Evolutionary conservation across 2,113 vertebrate genomes (phyloP).

Genomic region (Phrynocephalus versicolor): DNA sequence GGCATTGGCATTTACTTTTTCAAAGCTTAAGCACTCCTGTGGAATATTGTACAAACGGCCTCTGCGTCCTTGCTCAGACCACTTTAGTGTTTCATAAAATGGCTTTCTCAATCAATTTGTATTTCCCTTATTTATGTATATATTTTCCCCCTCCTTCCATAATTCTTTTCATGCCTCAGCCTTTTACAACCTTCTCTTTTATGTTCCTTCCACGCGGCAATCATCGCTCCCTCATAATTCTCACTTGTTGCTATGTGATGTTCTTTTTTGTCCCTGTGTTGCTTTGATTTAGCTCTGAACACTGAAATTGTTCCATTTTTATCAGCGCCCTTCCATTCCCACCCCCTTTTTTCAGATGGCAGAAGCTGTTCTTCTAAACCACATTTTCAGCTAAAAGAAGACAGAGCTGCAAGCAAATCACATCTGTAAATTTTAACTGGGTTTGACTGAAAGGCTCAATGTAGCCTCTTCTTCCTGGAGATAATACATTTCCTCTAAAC

Average conservation of each 20-base stretch:
- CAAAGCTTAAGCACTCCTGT: slow-evolving; percentile 27
- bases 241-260: slow-evolving; percentile 44
- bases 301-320: slow-evolving; percentile 39
- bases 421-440: slow-evolving; percentile 34
- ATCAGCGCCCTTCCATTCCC: slow-evolving; percentile 2
- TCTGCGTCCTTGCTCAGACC: slow-evolving; percentile 29
- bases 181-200: slow-evolving; percentile 57
- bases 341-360: not conserved
- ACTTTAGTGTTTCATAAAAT: slow-evolving; percentile 25
- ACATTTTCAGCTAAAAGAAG: not conserved
- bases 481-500: slow-evolving; percentile 25
- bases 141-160: slow-evolving; percentile 36
- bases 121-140: slow-evolving; percentile 47
- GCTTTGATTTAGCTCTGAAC: slow-evolving; percentile 62
- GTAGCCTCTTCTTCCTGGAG: slow-evolving; percentile 28
- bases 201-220: slow-evolving; percentile 55
- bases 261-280: slow-evolving; percentile 25
- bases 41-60: not conserved
- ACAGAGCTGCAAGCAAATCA: slow-evolving; percentile 18
- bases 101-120: slow-evolving; percentile 41
- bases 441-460: slow-evolving; percentile 28
- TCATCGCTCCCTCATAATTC: slow-evolving; percentile 54
- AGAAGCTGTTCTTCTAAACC: not conserved
- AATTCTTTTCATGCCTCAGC: slow-evolving; percentile 57
- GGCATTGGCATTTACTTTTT: slow-evolving; percentile 1